Conservation (phyloP, 2,797 vertebrate species). For the Galago senegalensis region DNA sequence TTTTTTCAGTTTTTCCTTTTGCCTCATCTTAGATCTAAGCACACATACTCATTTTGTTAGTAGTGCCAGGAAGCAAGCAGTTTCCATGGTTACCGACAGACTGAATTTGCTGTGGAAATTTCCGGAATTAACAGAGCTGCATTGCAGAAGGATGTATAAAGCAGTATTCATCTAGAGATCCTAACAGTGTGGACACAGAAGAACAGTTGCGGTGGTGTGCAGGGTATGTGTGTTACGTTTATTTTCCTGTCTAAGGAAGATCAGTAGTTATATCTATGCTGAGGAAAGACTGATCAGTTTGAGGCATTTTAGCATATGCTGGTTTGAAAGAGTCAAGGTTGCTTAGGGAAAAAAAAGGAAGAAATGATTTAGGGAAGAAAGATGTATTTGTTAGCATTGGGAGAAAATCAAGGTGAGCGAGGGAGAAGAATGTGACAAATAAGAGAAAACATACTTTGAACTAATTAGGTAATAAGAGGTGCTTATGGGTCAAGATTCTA, state of each 20-base stretch:
- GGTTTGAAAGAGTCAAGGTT: slow-evolving; percentile 15
- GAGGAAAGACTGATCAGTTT: background rate
- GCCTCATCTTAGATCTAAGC: slow-evolving; percentile 68
- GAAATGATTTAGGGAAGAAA: slow-evolving; percentile 47
- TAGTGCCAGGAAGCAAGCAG: slow-evolving; percentile 80
- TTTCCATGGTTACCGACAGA: slow-evolving; percentile 82
- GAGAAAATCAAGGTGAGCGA: slow-evolving; percentile 40
- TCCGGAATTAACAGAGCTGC: slow-evolving; percentile 84
- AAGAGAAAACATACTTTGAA: background rate
- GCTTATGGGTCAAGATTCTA: background rate
- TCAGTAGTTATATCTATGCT: background rate
- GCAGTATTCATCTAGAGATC: slow-evolving; percentile 73
- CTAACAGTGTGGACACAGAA: slow-evolving; percentile 56
- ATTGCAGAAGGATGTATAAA: slow-evolving; percentile 83
- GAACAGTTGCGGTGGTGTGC: slow-evolving; percentile 63
- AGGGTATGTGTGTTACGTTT: slow-evolving; percentile 76
- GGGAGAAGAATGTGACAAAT: background rate
- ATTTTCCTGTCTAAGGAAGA: slow-evolving; percentile 57
- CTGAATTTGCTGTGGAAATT: slow-evolving; percentile 83
- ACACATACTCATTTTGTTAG: slow-evolving; percentile 80
- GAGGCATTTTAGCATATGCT: slow-evolving; percentile 44
- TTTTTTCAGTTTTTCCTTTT: slow-evolving; percentile 54
- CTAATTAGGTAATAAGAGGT: background rate
- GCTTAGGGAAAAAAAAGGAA: slow-evolving; percentile 3
- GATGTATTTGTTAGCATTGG: background rate